Evolutionary conservation across 2,797 vertebrate genomes (phyloP).

Genomic region (Poecilia picta): DNA sequence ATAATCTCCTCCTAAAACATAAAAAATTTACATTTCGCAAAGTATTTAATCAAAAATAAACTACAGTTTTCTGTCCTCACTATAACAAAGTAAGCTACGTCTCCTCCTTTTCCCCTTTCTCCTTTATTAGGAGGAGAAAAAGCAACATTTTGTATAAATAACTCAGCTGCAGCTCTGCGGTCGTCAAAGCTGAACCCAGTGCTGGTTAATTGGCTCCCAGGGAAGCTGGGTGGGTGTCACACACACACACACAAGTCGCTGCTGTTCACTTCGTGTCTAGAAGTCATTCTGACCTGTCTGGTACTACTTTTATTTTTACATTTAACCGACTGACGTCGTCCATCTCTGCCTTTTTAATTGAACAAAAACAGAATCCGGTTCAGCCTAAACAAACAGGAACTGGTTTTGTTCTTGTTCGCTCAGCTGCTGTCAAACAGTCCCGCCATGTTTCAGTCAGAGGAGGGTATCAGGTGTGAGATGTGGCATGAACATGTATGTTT

Average conservation of each 20-base stretch:
- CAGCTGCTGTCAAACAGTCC: not conserved
- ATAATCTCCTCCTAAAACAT: not conserved
- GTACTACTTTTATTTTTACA: not conserved
- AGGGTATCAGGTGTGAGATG: not conserved
- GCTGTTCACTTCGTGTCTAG: constrained; percentile 7
- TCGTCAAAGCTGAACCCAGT: constrained; percentile 40
- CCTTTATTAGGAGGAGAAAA: constrained; percentile 57
- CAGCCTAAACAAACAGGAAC: not conserved
- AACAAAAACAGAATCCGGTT: not conserved
- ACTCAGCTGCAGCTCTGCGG: constrained; percentile 10
- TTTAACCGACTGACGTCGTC: not conserved
- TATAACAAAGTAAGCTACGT: not conserved
- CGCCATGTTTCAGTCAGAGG: not conserved
- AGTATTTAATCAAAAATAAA: not conserved
- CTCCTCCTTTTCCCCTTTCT: not conserved
- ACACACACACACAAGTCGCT: not conserved
- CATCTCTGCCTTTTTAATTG: not conserved
- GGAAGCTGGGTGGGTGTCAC: constrained; percentile 48
- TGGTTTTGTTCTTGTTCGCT: not conserved
- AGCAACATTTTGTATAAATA: constrained; percentile 37
- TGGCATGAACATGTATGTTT: not conserved
- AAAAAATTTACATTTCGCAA: not conserved
- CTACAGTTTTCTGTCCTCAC: not conserved
- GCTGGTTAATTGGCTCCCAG: constrained; percentile 68
- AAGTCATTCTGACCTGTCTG: constrained; percentile 17